Conservation (phyloP, 2,797 vertebrate genomes). For the Pseudochromis fuscus region DNA sequence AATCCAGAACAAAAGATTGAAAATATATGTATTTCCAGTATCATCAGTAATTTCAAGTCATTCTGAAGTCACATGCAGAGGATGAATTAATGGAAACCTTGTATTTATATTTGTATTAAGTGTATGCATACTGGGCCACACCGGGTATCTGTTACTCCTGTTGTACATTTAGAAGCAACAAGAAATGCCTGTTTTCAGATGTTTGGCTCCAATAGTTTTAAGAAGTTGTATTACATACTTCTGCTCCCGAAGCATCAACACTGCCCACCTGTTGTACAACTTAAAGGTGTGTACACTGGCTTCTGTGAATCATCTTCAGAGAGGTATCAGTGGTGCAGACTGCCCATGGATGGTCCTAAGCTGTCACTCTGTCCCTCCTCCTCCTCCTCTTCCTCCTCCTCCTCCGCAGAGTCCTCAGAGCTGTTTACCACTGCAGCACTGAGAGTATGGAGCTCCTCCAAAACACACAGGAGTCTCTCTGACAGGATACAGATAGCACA, state of each 20-base stretch:
- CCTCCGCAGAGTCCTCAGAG: conserved; percentile 81
- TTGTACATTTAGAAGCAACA: not conserved
- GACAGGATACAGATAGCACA: conserved; percentile 54
- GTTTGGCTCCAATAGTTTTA: conserved; percentile 28
- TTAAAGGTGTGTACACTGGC: conserved; percentile 47
- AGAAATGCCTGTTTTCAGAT: conserved; percentile 8
- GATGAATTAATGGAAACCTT: not conserved
- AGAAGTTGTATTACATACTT: conserved; percentile 8
- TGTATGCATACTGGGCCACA: not conserved
- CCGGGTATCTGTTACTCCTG: not conserved
- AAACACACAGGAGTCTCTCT: conserved; percentile 85
- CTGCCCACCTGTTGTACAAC: conserved; percentile 56
- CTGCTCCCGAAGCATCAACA: conserved; percentile 13
- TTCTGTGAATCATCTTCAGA: conserved; percentile 60
- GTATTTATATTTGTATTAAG: not conserved
- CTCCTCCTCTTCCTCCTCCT: conserved; percentile 77
- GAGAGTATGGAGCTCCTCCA: conserved; percentile 87
- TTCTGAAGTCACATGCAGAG: not conserved
- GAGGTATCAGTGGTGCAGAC: conserved; percentile 63
- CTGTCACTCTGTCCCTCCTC: conserved; percentile 59
- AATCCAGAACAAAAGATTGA: not conserved
- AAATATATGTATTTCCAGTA: not conserved
- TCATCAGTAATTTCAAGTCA: not conserved
- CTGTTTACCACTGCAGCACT: conserved; percentile 86
- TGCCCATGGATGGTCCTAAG: conserved; percentile 47